phyloP scores from a whole-genome alignment of 1,140 invertebrate genomes.

The Drosophila seguyi region DNA sequence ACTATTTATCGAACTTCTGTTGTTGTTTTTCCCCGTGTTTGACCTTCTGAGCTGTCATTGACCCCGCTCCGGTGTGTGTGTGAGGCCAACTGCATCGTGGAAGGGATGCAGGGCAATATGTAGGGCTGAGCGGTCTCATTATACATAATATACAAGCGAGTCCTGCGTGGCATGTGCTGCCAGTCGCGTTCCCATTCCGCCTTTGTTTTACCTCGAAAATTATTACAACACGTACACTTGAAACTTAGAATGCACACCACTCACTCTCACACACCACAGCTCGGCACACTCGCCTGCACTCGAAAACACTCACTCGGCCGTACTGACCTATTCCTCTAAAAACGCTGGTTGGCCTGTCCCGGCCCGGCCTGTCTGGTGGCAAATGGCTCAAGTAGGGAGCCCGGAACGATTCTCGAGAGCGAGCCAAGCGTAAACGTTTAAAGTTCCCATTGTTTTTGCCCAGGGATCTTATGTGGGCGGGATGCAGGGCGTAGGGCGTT shows the following conservation, averaged over 20 bases:
- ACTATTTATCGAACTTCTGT: conserved; percentile 16
- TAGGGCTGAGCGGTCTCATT: conserved; percentile 42
- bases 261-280: conserved; percentile 13
- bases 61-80: conserved; percentile 54
- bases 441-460: conserved; percentile 39
- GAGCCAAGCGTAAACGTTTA: conserved; percentile 62
- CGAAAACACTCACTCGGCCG: conserved; percentile 62
- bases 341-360: conserved; percentile 61
- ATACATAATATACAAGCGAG: conserved; percentile 45
- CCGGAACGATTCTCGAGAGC: conserved; percentile 56
- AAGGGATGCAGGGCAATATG: conserved; percentile 11
- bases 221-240: conserved; percentile 60
- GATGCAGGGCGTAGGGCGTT: conserved; percentile 3
- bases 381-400: conserved; percentile 48
- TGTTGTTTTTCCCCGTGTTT: conserved; percentile 32
- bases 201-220: conserved; percentile 50
- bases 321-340: conserved; percentile 84
- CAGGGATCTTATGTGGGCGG: conserved; percentile 24
- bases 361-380: conserved; percentile 47
- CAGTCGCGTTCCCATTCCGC: conserved; percentile 32
- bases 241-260: conserved; percentile 65
- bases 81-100: conserved; percentile 59
- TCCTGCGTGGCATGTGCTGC: conserved; percentile 37
- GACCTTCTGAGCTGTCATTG: conserved; percentile 83
- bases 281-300: conserved; percentile 35